Evolutionary conservation across 2,888 invertebrate genomes (phyloP).

Genomic region (Syritta pipiens): DNA sequence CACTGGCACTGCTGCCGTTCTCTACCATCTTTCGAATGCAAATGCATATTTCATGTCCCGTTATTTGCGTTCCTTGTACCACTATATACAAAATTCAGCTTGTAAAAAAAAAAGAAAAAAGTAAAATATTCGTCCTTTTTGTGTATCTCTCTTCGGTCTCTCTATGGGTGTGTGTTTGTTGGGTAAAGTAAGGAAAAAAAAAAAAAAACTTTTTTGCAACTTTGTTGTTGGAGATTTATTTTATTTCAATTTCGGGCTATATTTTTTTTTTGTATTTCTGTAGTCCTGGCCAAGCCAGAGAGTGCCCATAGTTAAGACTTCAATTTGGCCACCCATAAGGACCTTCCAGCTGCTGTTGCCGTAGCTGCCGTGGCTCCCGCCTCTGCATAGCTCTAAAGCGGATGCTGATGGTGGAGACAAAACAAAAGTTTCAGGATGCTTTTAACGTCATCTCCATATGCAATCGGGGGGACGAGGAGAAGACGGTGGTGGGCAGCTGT

Average conservation of each 20-base stretch:
- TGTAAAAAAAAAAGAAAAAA: conserved; percentile 8
- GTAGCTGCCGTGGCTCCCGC: background rate
- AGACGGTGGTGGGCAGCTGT: background rate
- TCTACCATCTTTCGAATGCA: conserved; percentile 60
- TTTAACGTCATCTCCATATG: conserved; percentile 67
- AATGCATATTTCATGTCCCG: conserved; percentile 72
- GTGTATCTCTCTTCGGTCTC: background rate
- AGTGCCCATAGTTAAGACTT: conserved; percentile 51
- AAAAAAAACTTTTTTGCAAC: no score
- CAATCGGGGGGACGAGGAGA: conserved; percentile 20
- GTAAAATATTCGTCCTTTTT: conserved; percentile 46
- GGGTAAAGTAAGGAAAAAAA: no score
- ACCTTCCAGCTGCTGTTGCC: conserved; percentile 60
- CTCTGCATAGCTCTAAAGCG: no score
- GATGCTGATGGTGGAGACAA: conserved; percentile 58
- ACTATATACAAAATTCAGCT: conserved; percentile 45
- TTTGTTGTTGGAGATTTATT: conserved; percentile 63
- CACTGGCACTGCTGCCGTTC: conserved; percentile 13
- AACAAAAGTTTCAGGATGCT: conserved; percentile 67
- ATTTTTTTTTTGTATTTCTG: conserved; percentile 11
- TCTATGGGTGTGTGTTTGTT: conserved; percentile 42
- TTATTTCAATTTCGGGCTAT: conserved; percentile 57
- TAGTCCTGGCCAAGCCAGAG: conserved; percentile 18
- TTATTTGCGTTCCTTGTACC: conserved; percentile 71
- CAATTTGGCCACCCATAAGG: conserved; percentile 62